A percentile compares a stretch with the other conserved stretches of the same genome.
Evolutionary conservation across 2,797 vertebrate species (phyloP).

Genomic region (Cryptoblepharus egeriae): DNA sequence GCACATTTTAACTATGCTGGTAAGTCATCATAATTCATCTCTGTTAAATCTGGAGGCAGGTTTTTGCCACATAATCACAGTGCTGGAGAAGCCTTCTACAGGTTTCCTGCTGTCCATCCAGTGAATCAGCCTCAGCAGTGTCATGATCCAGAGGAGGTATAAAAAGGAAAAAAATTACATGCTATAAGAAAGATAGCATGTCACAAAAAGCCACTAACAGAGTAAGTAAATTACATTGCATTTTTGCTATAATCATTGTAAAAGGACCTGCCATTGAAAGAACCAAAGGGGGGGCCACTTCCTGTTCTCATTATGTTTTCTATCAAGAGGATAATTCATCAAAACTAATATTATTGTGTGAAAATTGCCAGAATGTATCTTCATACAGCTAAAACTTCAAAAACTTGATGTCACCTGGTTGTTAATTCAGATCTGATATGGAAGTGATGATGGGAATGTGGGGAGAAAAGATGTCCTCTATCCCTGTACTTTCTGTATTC

Average conservation of each 20-base stretch:
- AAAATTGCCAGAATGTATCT: constrained; percentile 20
- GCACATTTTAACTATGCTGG: neutral
- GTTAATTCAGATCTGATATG: constrained; percentile 14
- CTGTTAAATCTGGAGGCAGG: neutral
- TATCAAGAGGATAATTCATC: constrained; percentile 42
- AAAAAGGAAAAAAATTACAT: constrained; percentile 19
- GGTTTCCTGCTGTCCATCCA: constrained; percentile 24
- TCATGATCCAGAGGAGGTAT: constrained; percentile 4
- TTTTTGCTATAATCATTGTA: constrained; percentile 33
- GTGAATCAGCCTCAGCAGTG: constrained; percentile 30
- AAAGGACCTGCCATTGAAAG: constrained; percentile 6
- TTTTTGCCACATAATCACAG: constrained; percentile 18
- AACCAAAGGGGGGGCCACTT: constrained; percentile 19
- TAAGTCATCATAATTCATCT: constrained; percentile 20
- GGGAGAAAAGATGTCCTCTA: too few species aligned
- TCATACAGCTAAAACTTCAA: constrained; percentile 30
- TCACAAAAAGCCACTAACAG: constrained; percentile 35
- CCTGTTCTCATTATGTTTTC: constrained; percentile 47
- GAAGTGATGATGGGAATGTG: neutral
- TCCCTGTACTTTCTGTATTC: neutral
- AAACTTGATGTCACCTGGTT: constrained; percentile 2
- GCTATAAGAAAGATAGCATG: constrained; percentile 3
- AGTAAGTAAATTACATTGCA: constrained; percentile 39
- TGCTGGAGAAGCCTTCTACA: constrained; percentile 22
- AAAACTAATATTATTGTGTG: constrained; percentile 19